Evolutionary conservation across 1,140 invertebrate genomes (phyloP).

Genomic region (Lordiphosa clarofinis): DNA sequence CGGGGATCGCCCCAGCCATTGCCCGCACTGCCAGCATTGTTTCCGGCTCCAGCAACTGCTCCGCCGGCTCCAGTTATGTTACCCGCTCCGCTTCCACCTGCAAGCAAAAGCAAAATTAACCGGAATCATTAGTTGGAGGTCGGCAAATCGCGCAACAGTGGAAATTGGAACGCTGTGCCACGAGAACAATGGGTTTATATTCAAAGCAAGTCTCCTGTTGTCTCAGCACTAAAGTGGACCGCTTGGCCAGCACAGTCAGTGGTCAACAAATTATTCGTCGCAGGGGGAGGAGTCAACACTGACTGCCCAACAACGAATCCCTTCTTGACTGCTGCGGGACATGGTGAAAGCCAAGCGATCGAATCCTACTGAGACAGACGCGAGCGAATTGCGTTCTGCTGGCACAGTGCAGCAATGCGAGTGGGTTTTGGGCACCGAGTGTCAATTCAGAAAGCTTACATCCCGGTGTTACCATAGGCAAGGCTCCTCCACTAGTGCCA

Average conservation of each 20-base stretch:
- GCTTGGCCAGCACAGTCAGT: too few species aligned
- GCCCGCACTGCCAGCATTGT: constrained; percentile 42
- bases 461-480: constrained; percentile 40
- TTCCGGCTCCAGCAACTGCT: constrained; percentile 30
- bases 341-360: too few species aligned
- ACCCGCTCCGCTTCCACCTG: constrained; percentile 41
- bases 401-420: constrained; percentile 1
- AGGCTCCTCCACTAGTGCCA: constrained; percentile 26
- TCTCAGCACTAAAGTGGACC: too few species aligned
- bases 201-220: too few species aligned
- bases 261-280: too few species aligned
- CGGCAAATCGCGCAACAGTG: neutral
- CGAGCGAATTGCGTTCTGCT: too few species aligned
- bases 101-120: neutral
- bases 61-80: constrained; percentile 34
- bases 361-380: too few species aligned
- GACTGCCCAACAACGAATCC: too few species aligned
- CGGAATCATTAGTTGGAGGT: neutral
- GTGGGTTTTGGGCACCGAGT: constrained; percentile 6
- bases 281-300: too few species aligned
- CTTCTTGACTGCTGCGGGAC: too few species aligned
- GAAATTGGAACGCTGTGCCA: constrained; percentile 14
- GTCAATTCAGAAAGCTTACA: constrained; percentile 35
- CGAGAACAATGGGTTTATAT: too few species aligned
- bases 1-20: constrained; percentile 82